Evolutionary conservation across 2,888 invertebrate species (phyloP).

Genomic region (Eumacrocentrus americanus): DNA sequence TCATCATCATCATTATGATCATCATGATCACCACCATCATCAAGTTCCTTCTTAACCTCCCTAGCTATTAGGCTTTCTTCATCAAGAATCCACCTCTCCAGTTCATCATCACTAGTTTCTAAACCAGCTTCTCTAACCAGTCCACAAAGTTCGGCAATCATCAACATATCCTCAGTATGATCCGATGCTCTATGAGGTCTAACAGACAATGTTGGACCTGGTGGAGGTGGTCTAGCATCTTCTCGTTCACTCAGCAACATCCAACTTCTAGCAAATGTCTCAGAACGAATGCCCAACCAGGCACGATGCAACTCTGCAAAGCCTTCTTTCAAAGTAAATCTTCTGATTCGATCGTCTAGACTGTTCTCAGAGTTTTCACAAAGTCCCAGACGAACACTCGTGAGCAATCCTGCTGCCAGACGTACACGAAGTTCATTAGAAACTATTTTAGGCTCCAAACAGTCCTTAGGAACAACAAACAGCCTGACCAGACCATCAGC

Average conservation of each 20-base stretch:
- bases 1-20: too few species aligned
- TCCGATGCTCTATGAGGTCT: conserved; percentile 30
- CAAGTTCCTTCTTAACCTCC: conserved; percentile 43
- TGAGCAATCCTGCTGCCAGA: conserved; percentile 51
- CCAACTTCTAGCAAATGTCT: conserved; percentile 60
- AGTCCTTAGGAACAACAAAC: conserved; percentile 48
- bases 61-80: conserved; percentile 46
- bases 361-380: conserved; percentile 19
- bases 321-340: conserved; percentile 61
- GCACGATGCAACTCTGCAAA: conserved; percentile 62
- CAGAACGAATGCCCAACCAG: conserved; percentile 61
- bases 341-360: conserved; percentile 39
- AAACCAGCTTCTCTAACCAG: conserved; percentile 49
- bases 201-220: conserved; percentile 3
- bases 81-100: conserved; percentile 50
- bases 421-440: conserved; percentile 57
- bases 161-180: conserved; percentile 42
- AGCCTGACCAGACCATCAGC: conserved; percentile 57
- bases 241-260: conserved; percentile 45
- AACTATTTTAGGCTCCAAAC: conserved; percentile 50
- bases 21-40: too few species aligned
- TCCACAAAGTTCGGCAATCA: conserved; percentile 44
- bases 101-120: conserved; percentile 43
- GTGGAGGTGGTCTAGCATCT: conserved; percentile 24
- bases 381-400: conserved; percentile 36